phyloP scores from a whole-genome alignment of 1,140 invertebrate genomes.

The Cherax quadricarinatus region DNA sequence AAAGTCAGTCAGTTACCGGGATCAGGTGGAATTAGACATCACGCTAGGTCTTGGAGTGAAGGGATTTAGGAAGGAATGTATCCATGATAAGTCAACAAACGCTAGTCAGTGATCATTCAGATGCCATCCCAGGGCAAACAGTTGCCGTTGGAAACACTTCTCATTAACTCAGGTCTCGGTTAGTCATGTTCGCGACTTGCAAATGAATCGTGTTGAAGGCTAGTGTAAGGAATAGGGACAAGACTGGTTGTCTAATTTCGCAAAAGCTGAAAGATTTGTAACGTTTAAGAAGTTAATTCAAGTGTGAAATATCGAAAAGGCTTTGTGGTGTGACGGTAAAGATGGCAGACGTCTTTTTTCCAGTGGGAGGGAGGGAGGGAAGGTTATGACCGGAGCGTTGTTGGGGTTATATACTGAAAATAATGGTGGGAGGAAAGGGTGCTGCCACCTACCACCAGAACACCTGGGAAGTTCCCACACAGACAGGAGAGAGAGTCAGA shows the following conservation, averaged over 20 bases:
- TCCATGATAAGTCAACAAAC: not conserved
- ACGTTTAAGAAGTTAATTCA: not conserved
- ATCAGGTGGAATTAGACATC: not conserved
- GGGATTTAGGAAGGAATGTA: not conserved
- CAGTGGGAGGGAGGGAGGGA: no score
- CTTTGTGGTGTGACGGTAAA: not conserved
- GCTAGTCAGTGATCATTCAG: not conserved
- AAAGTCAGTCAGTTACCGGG: not conserved
- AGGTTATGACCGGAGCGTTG: not conserved
- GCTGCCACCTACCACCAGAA: slow-evolving; percentile 10
- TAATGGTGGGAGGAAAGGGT: not conserved
- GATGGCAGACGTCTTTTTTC: not conserved
- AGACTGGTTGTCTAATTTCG: not conserved
- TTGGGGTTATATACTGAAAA: no score
- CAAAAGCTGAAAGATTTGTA: not conserved
- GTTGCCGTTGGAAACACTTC: no score
- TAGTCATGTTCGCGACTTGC: no score
- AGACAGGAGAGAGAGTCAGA: not conserved
- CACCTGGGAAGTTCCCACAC: not conserved
- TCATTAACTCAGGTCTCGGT: no score
- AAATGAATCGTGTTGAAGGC: no score
- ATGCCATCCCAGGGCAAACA: no score
- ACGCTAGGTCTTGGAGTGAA: not conserved
- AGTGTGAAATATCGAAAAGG: not conserved
- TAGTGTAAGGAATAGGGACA: not conserved